These are phyloP conservation scores for Dromococcyx pavoninus DNA, from an alignment of 2,797 vertebrate species.

Conservation along the genomic window DNA sequence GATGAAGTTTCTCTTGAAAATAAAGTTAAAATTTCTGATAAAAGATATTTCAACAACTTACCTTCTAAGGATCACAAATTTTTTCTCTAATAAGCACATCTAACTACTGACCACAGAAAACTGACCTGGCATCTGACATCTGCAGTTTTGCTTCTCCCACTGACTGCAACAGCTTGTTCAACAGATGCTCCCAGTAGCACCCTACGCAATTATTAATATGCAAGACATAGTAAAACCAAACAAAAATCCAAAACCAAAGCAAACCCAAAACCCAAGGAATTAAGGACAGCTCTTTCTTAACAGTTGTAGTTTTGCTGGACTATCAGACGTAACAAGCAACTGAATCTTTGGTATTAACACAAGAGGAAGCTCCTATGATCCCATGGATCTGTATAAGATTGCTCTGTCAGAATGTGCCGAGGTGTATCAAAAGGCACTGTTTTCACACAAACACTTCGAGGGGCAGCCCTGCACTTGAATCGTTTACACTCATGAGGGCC, in stretches of 20 bases:
- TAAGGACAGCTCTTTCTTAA: background rate
- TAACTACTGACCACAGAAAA: background rate
- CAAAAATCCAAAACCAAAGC: background rate
- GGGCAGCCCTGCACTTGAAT: rapidly evolving
- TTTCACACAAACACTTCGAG: background rate
- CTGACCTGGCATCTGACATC: background rate
- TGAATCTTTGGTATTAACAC: background rate
- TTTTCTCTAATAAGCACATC: background rate
- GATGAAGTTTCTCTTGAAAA: background rate
- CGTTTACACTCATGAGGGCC: background rate
- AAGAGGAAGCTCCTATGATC: background rate
- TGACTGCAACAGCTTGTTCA: background rate
- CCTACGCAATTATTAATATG: no score
- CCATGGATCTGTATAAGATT: background rate
- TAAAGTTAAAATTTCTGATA: background rate
- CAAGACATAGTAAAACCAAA: background rate
- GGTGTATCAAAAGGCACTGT: background rate
- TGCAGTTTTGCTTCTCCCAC: background rate
- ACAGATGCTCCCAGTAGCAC: background rate
- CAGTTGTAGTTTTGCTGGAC: background rate
- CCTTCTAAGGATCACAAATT: background rate
- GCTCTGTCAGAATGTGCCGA: background rate
- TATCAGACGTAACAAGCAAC: background rate
- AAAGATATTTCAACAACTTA: background rate
- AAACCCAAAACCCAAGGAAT: background rate